Conservation (phyloP, 2,797 vertebrate species). For the Fringilla coelebs region DNA sequence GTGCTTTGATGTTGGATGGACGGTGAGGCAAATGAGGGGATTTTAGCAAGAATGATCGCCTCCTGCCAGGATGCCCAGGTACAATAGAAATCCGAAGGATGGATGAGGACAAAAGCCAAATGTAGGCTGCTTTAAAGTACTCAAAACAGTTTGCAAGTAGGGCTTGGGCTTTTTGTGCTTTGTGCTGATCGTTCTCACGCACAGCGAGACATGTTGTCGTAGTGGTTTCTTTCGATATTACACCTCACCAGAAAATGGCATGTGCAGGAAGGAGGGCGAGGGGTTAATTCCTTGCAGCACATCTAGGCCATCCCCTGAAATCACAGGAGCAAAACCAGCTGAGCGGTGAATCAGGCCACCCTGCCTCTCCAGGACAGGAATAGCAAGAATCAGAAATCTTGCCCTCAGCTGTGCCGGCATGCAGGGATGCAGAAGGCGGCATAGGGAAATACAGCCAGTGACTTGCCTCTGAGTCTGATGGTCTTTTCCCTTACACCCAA, state of each 20-base stretch:
- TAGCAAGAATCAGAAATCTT: neutral
- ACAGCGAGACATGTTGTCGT: neutral
- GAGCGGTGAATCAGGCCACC: neutral
- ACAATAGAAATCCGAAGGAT: neutral
- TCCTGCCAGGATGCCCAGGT: neutral
- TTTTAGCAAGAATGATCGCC: neutral
- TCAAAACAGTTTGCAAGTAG: neutral
- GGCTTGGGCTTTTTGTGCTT: neutral
- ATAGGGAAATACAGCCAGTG: neutral
- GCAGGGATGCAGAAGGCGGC: neutral
- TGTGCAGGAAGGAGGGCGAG: neutral
- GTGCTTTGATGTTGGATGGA: neutral
- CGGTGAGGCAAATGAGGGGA: neutral
- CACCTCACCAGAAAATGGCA: neutral
- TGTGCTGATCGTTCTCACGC: neutral
- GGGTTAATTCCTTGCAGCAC: conserved; percentile 25
- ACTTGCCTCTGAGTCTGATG: neutral
- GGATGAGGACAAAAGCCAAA: neutral
- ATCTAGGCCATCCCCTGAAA: conserved; percentile 40
- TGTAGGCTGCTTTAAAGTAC: neutral
- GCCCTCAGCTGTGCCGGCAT: neutral
- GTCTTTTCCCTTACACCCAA: neutral
- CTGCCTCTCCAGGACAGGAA: neutral
- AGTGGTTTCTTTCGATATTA: neutral
- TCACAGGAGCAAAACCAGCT: conserved; percentile 24